These are phyloP conservation scores for Eurystomus glaucurus DNA, from an alignment of 2,797 vertebrate species.

Conservation along the genomic window DNA sequence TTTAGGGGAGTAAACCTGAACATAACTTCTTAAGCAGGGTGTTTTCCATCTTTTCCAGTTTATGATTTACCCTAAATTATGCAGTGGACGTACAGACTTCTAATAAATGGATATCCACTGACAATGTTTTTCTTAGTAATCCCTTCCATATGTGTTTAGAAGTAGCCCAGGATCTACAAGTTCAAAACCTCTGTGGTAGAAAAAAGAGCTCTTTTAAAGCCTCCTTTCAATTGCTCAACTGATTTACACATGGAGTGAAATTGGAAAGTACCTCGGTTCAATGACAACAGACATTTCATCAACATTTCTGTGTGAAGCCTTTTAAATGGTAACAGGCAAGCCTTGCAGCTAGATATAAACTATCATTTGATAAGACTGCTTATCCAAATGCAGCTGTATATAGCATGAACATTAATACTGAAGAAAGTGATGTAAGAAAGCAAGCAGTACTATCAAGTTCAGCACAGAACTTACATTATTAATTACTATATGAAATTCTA, in stretches of 20 bases:
- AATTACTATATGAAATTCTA: not conserved
- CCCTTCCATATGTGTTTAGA: conserved; percentile 34
- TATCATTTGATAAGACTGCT: not conserved
- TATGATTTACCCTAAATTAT: not conserved
- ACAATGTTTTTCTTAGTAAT: conserved; percentile 30
- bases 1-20: not conserved
- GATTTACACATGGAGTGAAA: not conserved
- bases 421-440: not conserved
- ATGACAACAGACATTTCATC: not conserved
- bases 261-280: not conserved
- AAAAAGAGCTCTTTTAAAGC: conserved; percentile 11
- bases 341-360: not conserved
- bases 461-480: not conserved
- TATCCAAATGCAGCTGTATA: not conserved
- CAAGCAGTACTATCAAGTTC: not conserved
- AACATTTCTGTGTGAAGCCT: not conserved
- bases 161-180: not conserved
- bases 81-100: not conserved
- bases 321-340: not conserved
- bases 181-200: not conserved
- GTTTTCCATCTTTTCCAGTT: not conserved
- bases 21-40: not conserved
- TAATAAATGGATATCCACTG: not conserved
- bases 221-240: not conserved
- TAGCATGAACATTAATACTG: not conserved